Conservation (phyloP, 2,113 vertebrate genomes). For the Ammospiza nelsoni region DNA sequence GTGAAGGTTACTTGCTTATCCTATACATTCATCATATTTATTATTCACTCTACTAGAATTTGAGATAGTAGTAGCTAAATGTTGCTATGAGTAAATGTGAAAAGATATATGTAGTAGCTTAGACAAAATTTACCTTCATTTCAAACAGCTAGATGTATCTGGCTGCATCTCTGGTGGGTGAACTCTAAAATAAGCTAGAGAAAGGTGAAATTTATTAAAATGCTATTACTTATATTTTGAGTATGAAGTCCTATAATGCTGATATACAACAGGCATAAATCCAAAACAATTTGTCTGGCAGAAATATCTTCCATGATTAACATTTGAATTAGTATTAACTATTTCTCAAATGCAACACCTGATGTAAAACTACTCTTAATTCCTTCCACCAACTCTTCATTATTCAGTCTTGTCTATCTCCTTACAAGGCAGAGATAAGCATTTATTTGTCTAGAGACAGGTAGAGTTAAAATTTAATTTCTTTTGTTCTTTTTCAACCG, state of each 20-base stretch:
- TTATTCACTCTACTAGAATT: background rate
- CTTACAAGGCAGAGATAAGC: constrained; percentile 40
- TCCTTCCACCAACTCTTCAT: constrained; percentile 16
- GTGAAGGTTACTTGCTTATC: constrained; percentile 4
- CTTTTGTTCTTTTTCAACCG: constrained; percentile 55
- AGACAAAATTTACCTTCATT: background rate
- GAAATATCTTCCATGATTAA: constrained; percentile 12
- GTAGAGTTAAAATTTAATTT: constrained; percentile 59
- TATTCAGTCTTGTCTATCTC: constrained; percentile 34
- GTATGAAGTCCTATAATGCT: constrained; percentile 3
- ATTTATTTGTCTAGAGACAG: constrained; percentile 37
- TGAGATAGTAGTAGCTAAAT: constrained; percentile 11
- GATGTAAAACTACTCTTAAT: constrained; percentile 10
- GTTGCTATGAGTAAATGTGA: background rate
- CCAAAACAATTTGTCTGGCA: constrained; percentile 23
- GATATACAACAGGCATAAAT: constrained; percentile 2
- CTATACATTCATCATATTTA: background rate
- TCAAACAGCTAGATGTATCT: background rate
- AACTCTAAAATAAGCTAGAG: background rate
- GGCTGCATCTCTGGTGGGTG: background rate
- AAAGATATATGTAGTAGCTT: background rate
- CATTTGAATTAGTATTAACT: constrained; percentile 17
- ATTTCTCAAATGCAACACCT: background rate
- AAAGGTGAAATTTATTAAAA: constrained; percentile 9
- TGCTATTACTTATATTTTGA: constrained; percentile 13